Percentiles rank a stretch among this genome's conserved stretches.
phyloP scores from a whole-genome alignment of 2,113 vertebrate species.

The Lasiurus cinereus region DNA sequence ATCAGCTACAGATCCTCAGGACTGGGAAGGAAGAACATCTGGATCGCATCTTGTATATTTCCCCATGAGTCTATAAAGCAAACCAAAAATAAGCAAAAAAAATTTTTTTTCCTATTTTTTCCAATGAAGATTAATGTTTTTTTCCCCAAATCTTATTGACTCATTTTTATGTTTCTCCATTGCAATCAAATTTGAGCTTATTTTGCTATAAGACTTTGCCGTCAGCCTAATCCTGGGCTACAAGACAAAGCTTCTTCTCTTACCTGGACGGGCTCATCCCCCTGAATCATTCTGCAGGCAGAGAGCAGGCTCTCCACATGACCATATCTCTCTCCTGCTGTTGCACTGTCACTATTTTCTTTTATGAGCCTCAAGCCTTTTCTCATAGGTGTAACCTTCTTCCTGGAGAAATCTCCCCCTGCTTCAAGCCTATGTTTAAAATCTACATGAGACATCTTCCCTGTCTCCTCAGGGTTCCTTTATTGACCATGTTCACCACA shows the following conservation, averaged over 20 bases:
- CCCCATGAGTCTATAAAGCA: constrained; percentile 38
- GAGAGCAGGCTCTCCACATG: not conserved
- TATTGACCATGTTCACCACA: not conserved
- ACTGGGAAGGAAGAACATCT: constrained; percentile 30
- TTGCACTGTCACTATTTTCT: not conserved
- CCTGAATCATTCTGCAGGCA: not conserved
- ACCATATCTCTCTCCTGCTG: not conserved
- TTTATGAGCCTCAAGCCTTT: not conserved
- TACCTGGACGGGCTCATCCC: not conserved
- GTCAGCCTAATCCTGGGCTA: not conserved
- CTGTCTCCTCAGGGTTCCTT: not conserved
- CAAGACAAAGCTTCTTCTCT: not conserved
- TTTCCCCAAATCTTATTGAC: not conserved
- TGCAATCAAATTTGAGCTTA: not conserved
- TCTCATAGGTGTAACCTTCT: not conserved
- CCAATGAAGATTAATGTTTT: constrained; percentile 13
- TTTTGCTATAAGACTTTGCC: not conserved
- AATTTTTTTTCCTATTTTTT: not conserved
- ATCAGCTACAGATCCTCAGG: not conserved
- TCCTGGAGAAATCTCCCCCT: not conserved
- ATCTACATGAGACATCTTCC: not conserved
- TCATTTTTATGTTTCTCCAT: not conserved
- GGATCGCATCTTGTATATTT: constrained; percentile 54
- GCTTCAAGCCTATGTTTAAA: not conserved
- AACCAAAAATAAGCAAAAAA: constrained; percentile 22